Conservation (phyloP, 1,140 invertebrate species). For the Cyrtorhinus lividipennis region DNA sequence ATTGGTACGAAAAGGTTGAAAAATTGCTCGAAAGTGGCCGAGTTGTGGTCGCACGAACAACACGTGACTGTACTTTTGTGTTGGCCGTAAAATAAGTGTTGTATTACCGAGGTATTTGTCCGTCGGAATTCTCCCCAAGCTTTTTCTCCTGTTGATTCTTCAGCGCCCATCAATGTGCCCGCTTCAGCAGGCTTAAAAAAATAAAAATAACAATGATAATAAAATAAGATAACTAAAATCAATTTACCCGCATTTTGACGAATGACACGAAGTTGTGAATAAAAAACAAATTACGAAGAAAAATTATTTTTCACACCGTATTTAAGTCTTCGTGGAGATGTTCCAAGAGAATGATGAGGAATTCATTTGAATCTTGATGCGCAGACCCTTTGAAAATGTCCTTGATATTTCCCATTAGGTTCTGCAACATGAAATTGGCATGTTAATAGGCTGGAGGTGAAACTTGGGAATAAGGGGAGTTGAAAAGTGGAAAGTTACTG, state of each 20-base stretch:
- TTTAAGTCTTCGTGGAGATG: conserved; percentile 82
- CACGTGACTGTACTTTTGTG: conserved; percentile 72
- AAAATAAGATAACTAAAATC: too few species aligned
- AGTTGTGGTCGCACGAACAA: conserved; percentile 53
- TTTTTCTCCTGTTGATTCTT: conserved; percentile 40
- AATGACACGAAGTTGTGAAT: too few species aligned
- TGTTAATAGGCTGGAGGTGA: too few species aligned
- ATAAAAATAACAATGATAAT: too few species aligned
- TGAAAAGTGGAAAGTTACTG: too few species aligned
- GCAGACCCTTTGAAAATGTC: conserved; percentile 65
- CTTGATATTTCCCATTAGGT: conserved; percentile 54
- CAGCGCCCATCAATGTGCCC: conserved; percentile 26
- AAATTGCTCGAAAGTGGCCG: conserved; percentile 78
- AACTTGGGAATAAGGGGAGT: too few species aligned
- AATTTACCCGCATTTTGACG: too few species aligned
- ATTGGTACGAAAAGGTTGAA: conserved; percentile 76
- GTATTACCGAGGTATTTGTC: conserved; percentile 62
- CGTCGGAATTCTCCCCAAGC: conserved; percentile 61
- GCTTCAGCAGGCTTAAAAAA: conserved; percentile 22
- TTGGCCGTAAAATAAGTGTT: conserved; percentile 74
- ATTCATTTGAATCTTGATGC: conserved; percentile 93
- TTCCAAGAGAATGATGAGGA: conserved; percentile 77
- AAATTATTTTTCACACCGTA: too few species aligned
- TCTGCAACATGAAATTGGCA: too few species aligned
- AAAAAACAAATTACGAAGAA: too few species aligned